A percentile compares a stretch with the other conserved stretches of the same genome.
Conservation (phyloP, 53 echinoderm and acorn worm species). For the Echinarachnius parma region DNA sequence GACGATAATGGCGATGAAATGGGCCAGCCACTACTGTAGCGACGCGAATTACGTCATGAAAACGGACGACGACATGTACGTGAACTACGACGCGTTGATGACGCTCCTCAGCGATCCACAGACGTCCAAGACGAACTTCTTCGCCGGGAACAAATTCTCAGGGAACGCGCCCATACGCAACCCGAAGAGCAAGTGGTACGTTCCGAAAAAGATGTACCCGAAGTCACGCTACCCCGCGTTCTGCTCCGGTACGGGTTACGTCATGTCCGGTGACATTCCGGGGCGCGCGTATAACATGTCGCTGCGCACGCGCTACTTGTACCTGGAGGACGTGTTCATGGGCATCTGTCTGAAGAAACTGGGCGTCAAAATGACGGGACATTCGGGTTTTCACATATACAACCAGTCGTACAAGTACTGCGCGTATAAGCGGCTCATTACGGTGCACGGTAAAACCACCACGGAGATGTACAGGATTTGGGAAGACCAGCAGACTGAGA, state of each 20-base stretch:
- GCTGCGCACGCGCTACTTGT: conserved; percentile 35
- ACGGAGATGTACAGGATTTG: conserved; percentile 46
- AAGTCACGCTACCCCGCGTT: conserved; percentile 48
- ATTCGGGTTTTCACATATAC: conserved; percentile 32
- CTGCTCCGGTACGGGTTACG: conserved; percentile 59
- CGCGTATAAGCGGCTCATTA: conserved; percentile 37
- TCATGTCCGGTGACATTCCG: conserved; percentile 60
- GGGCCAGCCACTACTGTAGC: conserved; percentile 52
- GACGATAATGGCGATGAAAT: conserved; percentile 66
- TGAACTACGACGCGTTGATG: conserved; percentile 47
- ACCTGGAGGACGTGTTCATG: conserved; percentile 59
- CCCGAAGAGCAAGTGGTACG: conserved; percentile 59
- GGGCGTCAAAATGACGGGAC: conserved; percentile 31
- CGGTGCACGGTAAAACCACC: conserved; percentile 27
- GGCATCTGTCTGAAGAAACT: conserved; percentile 59
- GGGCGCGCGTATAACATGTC: conserved; percentile 49
- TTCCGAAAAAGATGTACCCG: conserved; percentile 46
- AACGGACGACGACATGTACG: conserved; percentile 64
- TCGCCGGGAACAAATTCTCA: conserved; percentile 36
- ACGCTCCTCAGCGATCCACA: conserved; percentile 22
- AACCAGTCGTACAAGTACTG: conserved; percentile 43
- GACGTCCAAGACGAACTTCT: conserved; percentile 32
- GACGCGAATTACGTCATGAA: conserved; percentile 57
- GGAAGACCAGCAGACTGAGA: conserved; percentile 42
- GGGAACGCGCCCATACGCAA: conserved; percentile 52